phyloP scores from a whole-genome alignment of 2,888 invertebrate species.

The Hemicrepidius hirtus region DNA sequence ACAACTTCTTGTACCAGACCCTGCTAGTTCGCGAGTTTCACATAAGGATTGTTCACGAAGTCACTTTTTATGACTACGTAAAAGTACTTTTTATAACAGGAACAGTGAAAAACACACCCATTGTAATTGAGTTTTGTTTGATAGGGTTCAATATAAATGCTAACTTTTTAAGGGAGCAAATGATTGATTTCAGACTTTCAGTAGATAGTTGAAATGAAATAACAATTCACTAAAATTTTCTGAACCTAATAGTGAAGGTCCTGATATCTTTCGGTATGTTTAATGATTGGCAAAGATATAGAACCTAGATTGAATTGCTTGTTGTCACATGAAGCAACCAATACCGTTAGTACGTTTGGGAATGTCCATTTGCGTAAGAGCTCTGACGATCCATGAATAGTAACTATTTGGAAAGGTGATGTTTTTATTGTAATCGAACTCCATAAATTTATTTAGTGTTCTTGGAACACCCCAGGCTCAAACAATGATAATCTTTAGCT shows the following conservation, averaged over 20 bases:
- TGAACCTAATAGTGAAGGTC: too few relatives aligned
- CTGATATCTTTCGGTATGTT: too few relatives aligned
- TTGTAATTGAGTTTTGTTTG: slow-evolving; percentile 23
- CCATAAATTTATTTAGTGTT: background rate
- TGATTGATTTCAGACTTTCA: too few relatives aligned
- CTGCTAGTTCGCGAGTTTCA: slow-evolving; percentile 37
- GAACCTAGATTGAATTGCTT: too few relatives aligned
- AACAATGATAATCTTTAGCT: too few relatives aligned
- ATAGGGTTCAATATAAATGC: slow-evolving; percentile 15
- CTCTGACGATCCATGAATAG: background rate
- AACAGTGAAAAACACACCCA: too few relatives aligned
- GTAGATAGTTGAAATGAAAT: too few relatives aligned
- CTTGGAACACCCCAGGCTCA: too few relatives aligned
- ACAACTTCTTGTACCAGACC: slow-evolving; percentile 36
- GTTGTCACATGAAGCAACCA: background rate
- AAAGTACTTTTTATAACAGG: slow-evolving; percentile 15
- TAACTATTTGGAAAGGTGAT: background rate
- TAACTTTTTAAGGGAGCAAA: background rate
- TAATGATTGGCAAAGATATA: too few relatives aligned
- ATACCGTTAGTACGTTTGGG: background rate
- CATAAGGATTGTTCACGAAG: slow-evolving; percentile 29
- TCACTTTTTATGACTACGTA: slow-evolving; percentile 26
- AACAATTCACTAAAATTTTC: too few relatives aligned
- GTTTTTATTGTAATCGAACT: background rate
- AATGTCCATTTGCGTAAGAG: background rate